Conservation (phyloP, 1,140 invertebrate genomes). For the Brachionus sp. region DNA sequence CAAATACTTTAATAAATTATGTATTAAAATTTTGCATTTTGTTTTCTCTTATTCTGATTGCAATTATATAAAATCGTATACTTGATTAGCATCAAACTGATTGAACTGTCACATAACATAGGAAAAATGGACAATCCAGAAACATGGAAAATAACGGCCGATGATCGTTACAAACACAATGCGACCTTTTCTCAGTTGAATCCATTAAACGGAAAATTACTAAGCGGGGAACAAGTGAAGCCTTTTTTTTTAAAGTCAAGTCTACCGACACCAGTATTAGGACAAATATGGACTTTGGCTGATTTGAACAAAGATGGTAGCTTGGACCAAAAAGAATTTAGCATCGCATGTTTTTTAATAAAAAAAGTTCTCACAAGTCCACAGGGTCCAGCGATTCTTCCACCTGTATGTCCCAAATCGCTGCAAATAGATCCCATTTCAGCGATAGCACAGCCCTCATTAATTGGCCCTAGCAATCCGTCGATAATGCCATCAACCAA, state of each 20-base stretch:
- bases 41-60: conserved; percentile 11
- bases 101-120: neutral
- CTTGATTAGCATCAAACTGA: neutral
- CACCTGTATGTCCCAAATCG: neutral
- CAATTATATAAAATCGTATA: neutral
- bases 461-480: conserved; percentile 62
- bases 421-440: conserved; percentile 72
- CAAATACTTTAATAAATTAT: conserved; percentile 35
- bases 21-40: conserved; percentile 33
- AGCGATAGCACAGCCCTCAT: conserved; percentile 74
- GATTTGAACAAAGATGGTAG: conserved; percentile 94
- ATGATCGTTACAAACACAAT: conserved; percentile 74
- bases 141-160: conserved; percentile 71
- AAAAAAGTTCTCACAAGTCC: conserved; percentile 53
- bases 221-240: conserved; percentile 78
- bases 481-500: conserved; percentile 49
- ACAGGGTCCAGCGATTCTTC: conserved; percentile 69
- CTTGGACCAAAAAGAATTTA: conserved; percentile 93
- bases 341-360: conserved; percentile 94
- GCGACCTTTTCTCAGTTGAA: conserved; percentile 82
- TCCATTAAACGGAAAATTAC: conserved; percentile 77
- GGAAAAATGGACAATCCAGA: conserved; percentile 61
- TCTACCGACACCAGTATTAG: conserved; percentile 77
- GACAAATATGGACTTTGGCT: conserved; percentile 88
- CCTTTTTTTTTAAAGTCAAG: conserved; percentile 87